These are phyloP conservation scores for Alexandromys fortis DNA, from an alignment of 2,113 vertebrate species.

Conservation along the genomic window DNA sequence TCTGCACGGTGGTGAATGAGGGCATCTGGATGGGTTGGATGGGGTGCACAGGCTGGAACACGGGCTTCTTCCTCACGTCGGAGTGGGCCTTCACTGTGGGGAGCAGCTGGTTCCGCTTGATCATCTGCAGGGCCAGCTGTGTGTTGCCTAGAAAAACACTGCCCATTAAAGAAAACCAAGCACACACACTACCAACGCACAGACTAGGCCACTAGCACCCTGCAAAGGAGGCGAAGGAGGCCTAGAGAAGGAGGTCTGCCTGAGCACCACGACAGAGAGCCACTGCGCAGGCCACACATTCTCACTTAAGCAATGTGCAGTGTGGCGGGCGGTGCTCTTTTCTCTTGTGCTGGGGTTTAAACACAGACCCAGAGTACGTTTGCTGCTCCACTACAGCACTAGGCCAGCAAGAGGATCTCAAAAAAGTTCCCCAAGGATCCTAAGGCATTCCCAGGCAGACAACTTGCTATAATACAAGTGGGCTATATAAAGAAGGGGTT, in stretches of 20 bases:
- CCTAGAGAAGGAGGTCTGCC: neutral
- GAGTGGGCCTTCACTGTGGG: conserved; percentile 90
- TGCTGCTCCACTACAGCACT: neutral
- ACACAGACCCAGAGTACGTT: neutral
- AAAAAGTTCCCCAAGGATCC: neutral
- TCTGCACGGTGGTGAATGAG: conserved; percentile 93
- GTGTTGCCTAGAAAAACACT: conserved; percentile 91
- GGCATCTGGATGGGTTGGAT: conserved; percentile 94
- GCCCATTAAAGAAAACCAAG: neutral
- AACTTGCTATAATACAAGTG: neutral
- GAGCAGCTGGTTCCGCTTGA: conserved; percentile 98
- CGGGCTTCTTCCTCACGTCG: conserved; percentile 92
- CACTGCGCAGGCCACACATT: neutral
- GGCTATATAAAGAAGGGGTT: neutral
- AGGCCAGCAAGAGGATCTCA: neutral
- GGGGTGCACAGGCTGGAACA: conserved; percentile 88
- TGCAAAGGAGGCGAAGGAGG: neutral
- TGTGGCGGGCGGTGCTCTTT: neutral
- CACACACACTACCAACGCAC: neutral
- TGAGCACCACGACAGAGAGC: neutral
- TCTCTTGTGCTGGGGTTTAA: neutral
- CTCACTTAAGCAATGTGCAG: no score
- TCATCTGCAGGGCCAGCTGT: conserved; percentile 98
- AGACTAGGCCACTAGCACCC: neutral
- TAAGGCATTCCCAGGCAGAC: neutral